Conservation (phyloP, 1,140 invertebrate genomes). For the Patella vulgata region DNA sequence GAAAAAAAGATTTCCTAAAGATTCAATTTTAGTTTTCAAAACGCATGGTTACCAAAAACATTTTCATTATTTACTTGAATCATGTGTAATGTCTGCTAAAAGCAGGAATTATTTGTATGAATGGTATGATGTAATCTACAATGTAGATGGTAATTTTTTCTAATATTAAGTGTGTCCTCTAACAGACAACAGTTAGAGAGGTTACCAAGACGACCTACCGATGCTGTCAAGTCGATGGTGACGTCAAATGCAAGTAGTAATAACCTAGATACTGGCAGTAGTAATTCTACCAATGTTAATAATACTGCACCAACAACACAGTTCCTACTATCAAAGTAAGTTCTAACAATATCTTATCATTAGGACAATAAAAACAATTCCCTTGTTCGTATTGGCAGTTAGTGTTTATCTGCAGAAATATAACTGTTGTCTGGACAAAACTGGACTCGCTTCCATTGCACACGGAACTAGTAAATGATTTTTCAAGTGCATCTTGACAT, state of each 20-base stretch:
- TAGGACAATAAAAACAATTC: not conserved
- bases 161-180: constrained; percentile 2
- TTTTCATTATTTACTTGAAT: too few species aligned
- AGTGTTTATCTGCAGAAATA: too few species aligned
- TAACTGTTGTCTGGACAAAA: too few species aligned
- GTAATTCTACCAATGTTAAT: constrained; percentile 58
- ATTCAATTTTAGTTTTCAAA: too few species aligned
- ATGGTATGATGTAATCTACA: too few species aligned
- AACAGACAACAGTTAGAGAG: constrained; percentile 84
- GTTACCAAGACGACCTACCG: constrained; percentile 80
- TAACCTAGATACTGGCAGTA: constrained; percentile 26
- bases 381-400: too few species aligned
- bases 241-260: constrained; percentile 14
- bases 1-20: too few species aligned
- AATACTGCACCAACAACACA: constrained; percentile 62
- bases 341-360: not conserved
- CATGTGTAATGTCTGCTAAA: too few species aligned
- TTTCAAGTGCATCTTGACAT: not conserved
- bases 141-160: not conserved
- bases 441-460: too few species aligned
- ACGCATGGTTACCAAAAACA: too few species aligned
- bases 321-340: constrained; percentile 73
- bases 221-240: constrained; percentile 51
- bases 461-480: too few species aligned
- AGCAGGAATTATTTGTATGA: too few species aligned